These are phyloP conservation scores for Galeopsomyia nigrocyanea DNA, from an alignment of 2,888 invertebrate species.

Conservation along the genomic window DNA sequence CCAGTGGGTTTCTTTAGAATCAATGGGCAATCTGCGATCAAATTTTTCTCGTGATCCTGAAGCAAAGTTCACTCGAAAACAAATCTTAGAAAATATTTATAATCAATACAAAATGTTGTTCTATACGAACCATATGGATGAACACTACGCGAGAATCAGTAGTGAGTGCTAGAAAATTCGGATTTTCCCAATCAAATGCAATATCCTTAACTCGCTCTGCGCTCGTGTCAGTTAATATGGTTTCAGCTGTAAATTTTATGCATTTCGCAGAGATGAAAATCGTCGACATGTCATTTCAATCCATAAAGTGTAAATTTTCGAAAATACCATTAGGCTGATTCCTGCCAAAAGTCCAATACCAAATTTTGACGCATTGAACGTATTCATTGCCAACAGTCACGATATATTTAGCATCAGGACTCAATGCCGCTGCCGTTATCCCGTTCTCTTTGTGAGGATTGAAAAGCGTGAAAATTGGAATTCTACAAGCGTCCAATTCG, in stretches of 20 bases:
- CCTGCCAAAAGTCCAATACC: constrained; percentile 75
- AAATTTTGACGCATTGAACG: constrained; percentile 71
- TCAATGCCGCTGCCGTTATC: constrained; percentile 70
- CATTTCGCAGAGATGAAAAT: no score
- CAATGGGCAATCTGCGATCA: constrained; percentile 14
- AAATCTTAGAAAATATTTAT: no score
- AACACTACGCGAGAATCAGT: constrained; percentile 66
- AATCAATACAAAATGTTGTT: neutral
- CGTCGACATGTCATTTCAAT: neutral
- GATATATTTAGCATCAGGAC: constrained; percentile 73
- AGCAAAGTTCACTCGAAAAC: no score
- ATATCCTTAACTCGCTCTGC: constrained; percentile 58
- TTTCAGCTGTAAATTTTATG: constrained; percentile 44
- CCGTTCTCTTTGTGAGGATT: constrained; percentile 70
- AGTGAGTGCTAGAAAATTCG: constrained; percentile 67
- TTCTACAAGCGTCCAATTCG: constrained; percentile 56
- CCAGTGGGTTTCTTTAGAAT: constrained; percentile 37
- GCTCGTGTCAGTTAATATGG: constrained; percentile 48
- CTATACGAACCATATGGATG: constrained; percentile 56
- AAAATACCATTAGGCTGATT: constrained; percentile 70
- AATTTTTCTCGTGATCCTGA: constrained; percentile 7
- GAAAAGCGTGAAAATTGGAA: constrained; percentile 72
- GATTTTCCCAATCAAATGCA: constrained; percentile 65
- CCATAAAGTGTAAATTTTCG: neutral
- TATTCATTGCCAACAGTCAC: constrained; percentile 72